Conservation (phyloP, 92 coral and sea anemone genomes). For the Epizoanthus rinbou region DNA sequence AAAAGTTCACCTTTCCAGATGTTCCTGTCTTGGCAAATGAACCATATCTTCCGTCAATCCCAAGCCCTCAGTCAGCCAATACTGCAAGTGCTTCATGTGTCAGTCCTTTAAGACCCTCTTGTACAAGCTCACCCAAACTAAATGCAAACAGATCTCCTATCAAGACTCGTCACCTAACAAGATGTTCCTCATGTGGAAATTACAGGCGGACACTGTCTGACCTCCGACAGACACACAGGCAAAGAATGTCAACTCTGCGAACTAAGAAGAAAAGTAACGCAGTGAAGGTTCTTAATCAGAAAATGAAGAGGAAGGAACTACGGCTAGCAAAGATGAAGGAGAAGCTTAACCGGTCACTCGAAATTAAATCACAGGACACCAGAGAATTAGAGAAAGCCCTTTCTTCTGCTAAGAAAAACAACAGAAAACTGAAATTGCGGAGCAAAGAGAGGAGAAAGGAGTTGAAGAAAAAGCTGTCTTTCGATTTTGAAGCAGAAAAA, state of each 20-base stretch:
- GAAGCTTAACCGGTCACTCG: conserved; percentile 2
- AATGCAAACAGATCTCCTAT: conserved; percentile 12
- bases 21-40: conserved; percentile 12
- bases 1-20: conserved; percentile 20
- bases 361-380: conserved; percentile 5
- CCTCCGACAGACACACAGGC: background rate
- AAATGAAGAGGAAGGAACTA: conserved; percentile 15
- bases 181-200: conserved; percentile 3
- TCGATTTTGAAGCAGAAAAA: too few relatives aligned
- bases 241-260: conserved; percentile 5
- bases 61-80: conserved; percentile 15
- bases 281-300: background rate
- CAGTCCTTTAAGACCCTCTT: conserved; percentile 21
- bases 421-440: too few relatives aligned
- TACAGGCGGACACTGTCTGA: conserved; percentile 8
- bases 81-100: conserved; percentile 4
- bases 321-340: conserved; percentile 10
- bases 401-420: background rate
- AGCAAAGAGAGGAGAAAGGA: background rate
- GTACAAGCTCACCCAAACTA: conserved; percentile 16
- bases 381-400: conserved; percentile 6
- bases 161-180: conserved; percentile 10
- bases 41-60: background rate
- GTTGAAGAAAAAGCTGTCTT: conserved; percentile 20
- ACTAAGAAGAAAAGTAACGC: conserved; percentile 1